Conservation (phyloP, 2,113 vertebrate species). For the Channa maculata region DNA sequence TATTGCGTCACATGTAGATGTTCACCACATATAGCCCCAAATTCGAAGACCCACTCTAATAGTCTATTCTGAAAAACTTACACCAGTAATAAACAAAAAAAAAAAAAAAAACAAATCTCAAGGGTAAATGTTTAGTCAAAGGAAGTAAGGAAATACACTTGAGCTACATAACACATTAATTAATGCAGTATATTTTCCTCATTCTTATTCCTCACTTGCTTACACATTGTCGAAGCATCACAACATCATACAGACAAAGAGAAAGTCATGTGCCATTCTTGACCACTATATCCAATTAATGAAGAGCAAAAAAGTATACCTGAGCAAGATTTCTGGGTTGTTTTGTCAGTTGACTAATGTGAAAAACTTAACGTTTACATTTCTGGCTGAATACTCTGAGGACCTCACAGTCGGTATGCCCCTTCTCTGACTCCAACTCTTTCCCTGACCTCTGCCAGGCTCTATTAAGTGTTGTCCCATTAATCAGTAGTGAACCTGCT, state of each 20-base stretch:
- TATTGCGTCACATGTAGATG: not conserved
- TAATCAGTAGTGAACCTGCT: constrained; percentile 36
- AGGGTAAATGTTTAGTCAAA: not conserved
- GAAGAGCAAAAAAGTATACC: not conserved
- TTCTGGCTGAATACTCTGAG: not conserved
- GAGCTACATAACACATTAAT: not conserved
- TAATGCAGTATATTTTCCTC: not conserved
- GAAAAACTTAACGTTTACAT: not conserved
- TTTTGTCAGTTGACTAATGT: not conserved
- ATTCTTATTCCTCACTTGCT: not conserved
- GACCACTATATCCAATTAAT: not conserved
- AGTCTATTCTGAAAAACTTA: not conserved
- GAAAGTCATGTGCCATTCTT: not conserved
- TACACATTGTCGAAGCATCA: constrained; percentile 1
- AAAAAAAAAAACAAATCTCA: not conserved
- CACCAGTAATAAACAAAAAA: not conserved
- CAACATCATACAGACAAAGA: not conserved
- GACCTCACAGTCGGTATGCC: not conserved
- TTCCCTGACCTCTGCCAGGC: constrained; percentile 29
- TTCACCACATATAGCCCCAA: not conserved
- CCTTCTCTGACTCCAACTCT: not conserved
- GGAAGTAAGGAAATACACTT: not conserved
- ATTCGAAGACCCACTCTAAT: not conserved
- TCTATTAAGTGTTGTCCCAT: constrained; percentile 25
- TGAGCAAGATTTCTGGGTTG: not conserved